Evolutionary conservation across 2,888 invertebrate genomes (phyloP).

Genomic region (Tetranychus piercei): DNA sequence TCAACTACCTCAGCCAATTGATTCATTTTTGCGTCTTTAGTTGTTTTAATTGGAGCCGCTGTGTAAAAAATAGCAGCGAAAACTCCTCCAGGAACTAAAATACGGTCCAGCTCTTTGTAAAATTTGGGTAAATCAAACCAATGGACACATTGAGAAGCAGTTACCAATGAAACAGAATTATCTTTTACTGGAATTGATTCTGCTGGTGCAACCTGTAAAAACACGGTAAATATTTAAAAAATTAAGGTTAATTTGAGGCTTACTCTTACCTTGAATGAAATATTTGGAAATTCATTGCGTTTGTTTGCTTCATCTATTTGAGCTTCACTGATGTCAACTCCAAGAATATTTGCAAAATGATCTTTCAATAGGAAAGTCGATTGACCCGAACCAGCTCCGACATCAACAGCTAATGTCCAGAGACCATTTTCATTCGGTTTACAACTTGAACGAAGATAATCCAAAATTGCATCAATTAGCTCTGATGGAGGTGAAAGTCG

Average conservation of each 20-base stretch:
- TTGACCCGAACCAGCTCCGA: slow-evolving; percentile 40
- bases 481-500: slow-evolving; percentile 17
- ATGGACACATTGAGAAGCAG: slow-evolving; percentile 35
- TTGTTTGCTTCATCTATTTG: slow-evolving; percentile 33
- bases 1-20: slow-evolving; percentile 1
- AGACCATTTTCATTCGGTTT: slow-evolving; percentile 7
- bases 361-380: slow-evolving; percentile 34
- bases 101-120: slow-evolving; percentile 33
- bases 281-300: slow-evolving; percentile 24
- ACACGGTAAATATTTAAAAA: too few species aligned
- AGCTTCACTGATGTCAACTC: slow-evolving; percentile 34
- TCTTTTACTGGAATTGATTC: slow-evolving; percentile 32
- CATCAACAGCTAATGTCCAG: slow-evolving; percentile 33
- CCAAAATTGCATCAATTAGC: slow-evolving; percentile 16
- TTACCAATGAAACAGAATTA: slow-evolving; percentile 33
- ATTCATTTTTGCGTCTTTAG: not conserved
- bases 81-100: slow-evolving; percentile 34
- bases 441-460: slow-evolving; percentile 18
- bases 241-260: too few species aligned
- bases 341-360: slow-evolving; percentile 35
- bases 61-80: slow-evolving; percentile 29
- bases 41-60: not conserved
- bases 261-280: slow-evolving; percentile 27
- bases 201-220: slow-evolving; percentile 31
- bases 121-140: slow-evolving; percentile 36